A percentile compares a stretch with the other conserved stretches of the same genome.
phyloP scores from a whole-genome alignment of 1,140 invertebrate species.

The Drosophila parvula region DNA sequence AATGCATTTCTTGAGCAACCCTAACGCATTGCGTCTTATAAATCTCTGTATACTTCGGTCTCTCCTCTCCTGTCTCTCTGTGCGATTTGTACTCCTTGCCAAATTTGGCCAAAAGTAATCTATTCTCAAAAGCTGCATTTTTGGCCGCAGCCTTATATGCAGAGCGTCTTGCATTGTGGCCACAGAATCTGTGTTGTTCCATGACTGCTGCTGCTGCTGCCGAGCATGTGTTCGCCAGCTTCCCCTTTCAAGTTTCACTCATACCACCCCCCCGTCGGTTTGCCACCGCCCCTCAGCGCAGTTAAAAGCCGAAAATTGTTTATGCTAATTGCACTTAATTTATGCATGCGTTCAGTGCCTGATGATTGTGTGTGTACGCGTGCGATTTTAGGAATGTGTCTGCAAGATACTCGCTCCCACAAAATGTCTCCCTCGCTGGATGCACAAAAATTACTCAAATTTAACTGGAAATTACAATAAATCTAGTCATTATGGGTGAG shows the following conservation, averaged over 20 bases:
- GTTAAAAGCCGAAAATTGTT: constrained; percentile 80
- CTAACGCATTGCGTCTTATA: neutral
- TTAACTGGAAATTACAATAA: neutral
- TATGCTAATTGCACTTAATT: constrained; percentile 83
- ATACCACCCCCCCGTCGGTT: constrained; percentile 11
- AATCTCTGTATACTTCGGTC: neutral
- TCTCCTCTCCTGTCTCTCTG: neutral
- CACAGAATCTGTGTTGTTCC: constrained; percentile 36
- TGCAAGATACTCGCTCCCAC: constrained; percentile 48
- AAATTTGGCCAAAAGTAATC: constrained; percentile 53
- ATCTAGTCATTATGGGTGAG: neutral
- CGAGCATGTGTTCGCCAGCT: constrained; percentile 45
- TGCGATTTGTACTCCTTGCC: constrained; percentile 5
- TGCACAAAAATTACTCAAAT: neutral
- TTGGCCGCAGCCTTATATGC: constrained; percentile 42
- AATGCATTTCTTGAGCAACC: neutral
- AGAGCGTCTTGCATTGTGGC: constrained; percentile 28
- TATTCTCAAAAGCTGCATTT: constrained; percentile 49
- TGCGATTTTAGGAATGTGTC: constrained; percentile 31
- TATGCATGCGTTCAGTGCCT: constrained; percentile 64
- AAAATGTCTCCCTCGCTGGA: constrained; percentile 47
- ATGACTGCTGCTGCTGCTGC: constrained; percentile 2
- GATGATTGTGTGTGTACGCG: constrained; percentile 27
- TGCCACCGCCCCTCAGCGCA: constrained; percentile 4
- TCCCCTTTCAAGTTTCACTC: constrained; percentile 26